These are phyloP conservation scores for Tupaia tana DNA, from an alignment of 2,113 vertebrate genomes.

Conservation along the genomic window DNA sequence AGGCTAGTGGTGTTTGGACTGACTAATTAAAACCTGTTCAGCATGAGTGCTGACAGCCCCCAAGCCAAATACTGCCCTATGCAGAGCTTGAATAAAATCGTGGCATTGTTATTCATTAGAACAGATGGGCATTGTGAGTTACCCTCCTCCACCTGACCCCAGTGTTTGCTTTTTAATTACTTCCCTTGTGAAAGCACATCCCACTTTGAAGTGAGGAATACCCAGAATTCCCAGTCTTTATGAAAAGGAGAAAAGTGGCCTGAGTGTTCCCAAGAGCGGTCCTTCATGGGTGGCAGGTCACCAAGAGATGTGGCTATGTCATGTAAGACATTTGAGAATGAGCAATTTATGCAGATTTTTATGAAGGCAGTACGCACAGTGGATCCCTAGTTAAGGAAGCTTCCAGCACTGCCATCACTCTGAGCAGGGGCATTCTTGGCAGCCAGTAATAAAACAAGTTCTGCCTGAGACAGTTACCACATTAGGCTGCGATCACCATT, in stretches of 20 bases:
- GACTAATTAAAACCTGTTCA: conserved; percentile 39
- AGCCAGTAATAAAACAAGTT: not conserved
- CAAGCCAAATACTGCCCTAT: not conserved
- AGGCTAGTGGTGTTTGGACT: not conserved
- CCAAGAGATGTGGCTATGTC: not conserved
- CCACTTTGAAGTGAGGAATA: not conserved
- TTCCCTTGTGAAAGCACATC: not conserved
- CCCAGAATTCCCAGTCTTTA: conserved; percentile 7
- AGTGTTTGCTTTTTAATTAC: conserved; percentile 28
- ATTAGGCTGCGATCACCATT: not conserved
- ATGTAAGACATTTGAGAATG: not conserved
- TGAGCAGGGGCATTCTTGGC: not conserved
- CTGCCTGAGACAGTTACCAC: not conserved
- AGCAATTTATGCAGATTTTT: not conserved
- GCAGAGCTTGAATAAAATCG: not conserved
- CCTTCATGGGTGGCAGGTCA: not conserved
- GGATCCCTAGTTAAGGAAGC: not conserved
- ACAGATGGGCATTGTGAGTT: not conserved
- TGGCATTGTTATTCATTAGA: not conserved
- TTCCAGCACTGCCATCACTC: not conserved
- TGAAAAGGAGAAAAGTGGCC: not conserved
- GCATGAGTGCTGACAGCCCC: not conserved
- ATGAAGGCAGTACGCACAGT: not conserved
- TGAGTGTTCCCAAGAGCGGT: not conserved
- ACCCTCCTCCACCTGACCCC: not conserved